Percentiles rank a stretch among this genome's conserved stretches.
Evolutionary conservation across 2,113 vertebrate genomes (phyloP).

Genomic region (Phaethornis superciliosus): DNA sequence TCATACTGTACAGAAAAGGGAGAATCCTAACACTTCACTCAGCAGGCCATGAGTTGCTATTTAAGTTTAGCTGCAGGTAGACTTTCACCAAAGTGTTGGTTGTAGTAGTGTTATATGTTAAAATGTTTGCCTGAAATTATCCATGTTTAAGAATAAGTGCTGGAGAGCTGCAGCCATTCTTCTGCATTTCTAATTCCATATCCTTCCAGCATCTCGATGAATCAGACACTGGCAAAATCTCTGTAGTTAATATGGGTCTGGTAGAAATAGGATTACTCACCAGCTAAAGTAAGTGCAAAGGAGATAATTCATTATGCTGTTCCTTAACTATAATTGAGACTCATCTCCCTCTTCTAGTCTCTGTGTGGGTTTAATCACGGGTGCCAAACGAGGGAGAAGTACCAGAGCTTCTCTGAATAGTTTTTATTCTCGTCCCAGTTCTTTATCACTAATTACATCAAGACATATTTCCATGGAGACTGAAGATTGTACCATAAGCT

Average conservation of each 20-base stretch:
- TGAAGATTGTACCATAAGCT: background rate
- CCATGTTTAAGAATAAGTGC: background rate
- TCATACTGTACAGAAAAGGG: background rate
- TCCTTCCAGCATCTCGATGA: background rate
- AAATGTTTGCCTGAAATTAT: background rate
- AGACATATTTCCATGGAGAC: slow-evolving; percentile 44
- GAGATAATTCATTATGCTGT: slow-evolving; percentile 20
- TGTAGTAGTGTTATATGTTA: background rate
- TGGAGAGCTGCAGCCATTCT: background rate
- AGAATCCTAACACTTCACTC: background rate
- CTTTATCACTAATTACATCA: slow-evolving; percentile 27
- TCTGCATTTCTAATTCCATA: background rate
- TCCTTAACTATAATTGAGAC: slow-evolving; percentile 30
- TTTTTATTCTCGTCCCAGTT: slow-evolving; percentile 30
- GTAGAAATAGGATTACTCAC: slow-evolving; percentile 44
- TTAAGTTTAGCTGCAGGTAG: background rate
- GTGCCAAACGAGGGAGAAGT: slow-evolving; percentile 1
- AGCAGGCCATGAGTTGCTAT: background rate
- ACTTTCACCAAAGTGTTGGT: background rate
- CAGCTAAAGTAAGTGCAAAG: slow-evolving; percentile 10
- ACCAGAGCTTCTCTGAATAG: slow-evolving; percentile 44
- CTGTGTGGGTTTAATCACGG: slow-evolving; percentile 47
- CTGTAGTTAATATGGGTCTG: background rate
- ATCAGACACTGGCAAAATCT: slow-evolving; percentile 20
- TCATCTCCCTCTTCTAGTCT: slow-evolving; percentile 2